These are phyloP conservation scores for Conomelus anceps DNA, from an alignment of 2,888 invertebrate genomes.

Conservation along the genomic window DNA sequence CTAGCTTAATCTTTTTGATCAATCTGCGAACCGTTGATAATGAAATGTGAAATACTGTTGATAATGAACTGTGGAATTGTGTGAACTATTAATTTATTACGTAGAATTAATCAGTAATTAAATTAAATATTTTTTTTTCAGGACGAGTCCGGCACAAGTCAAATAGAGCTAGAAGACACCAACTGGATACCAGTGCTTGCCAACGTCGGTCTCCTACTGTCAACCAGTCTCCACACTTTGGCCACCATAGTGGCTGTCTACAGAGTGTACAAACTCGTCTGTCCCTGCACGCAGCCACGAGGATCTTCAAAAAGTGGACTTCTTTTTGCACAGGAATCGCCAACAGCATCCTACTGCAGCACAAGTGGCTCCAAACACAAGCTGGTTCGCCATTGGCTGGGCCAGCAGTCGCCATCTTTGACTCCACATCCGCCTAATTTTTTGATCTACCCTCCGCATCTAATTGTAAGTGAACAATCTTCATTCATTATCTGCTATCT, in stretches of 20 bases:
- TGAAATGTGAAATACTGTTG: too few relatives aligned
- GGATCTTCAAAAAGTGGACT: conserved; percentile 3
- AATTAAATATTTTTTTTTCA: not conserved
- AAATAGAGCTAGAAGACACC: conserved; percentile 14
- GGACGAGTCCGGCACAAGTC: conserved; percentile 8
- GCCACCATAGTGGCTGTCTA: conserved; percentile 32
- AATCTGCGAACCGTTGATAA: too few relatives aligned
- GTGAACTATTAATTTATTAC: too few relatives aligned
- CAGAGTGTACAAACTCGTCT: conserved; percentile 34
- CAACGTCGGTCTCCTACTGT: conserved; percentile 34
- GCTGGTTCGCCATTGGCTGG: conserved; percentile 32
- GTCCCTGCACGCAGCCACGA: conserved; percentile 28
- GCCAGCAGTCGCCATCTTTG: conserved; percentile 26
- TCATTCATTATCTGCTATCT: too few relatives aligned
- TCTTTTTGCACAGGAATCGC: conserved; percentile 20
- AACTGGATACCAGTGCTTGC: conserved; percentile 35
- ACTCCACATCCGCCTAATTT: conserved; percentile 9
- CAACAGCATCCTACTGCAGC: conserved; percentile 28
- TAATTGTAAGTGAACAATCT: conserved; percentile 4
- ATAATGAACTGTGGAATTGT: too few relatives aligned
- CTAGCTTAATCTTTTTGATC: not conserved
- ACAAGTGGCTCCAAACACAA: conserved; percentile 30
- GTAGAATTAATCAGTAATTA: too few relatives aligned
- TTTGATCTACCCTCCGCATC: conserved; percentile 20
- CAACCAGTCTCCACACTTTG: conserved; percentile 32